These are phyloP conservation scores for Columba guinea DNA, from an alignment of 2,797 vertebrate genomes.

Conservation along the genomic window DNA sequence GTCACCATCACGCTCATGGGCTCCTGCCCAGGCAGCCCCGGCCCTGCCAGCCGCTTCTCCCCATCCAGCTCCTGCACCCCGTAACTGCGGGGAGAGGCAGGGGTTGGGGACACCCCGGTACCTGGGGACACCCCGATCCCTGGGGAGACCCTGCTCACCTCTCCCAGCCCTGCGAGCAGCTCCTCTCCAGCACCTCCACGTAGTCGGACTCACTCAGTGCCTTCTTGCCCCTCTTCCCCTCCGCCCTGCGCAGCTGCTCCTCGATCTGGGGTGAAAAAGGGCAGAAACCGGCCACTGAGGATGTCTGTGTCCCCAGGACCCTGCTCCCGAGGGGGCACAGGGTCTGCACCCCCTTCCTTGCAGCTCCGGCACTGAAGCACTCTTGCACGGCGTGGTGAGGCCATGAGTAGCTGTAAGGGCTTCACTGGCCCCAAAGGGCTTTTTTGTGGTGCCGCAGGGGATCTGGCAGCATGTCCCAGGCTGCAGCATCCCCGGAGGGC, in stretches of 20 bases:
- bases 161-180: conserved; percentile 75
- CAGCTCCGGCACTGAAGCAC: fast-evolving
- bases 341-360: background rate
- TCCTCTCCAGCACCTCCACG: conserved; percentile 71
- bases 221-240: conserved; percentile 55
- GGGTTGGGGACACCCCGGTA: background rate
- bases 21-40: conserved; percentile 50
- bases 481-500: fast-evolving
- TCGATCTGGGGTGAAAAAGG: conserved; percentile 59
- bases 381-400: fast-evolving
- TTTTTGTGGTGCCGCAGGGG: background rate
- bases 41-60: conserved; percentile 67
- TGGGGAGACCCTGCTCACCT: conserved; percentile 42
- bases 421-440: background rate
- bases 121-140: background rate
- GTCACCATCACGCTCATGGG: conserved; percentile 63
- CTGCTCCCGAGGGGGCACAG: background rate
- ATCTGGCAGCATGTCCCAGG: background rate
- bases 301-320: fast-evolving
- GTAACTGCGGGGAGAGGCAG: conserved; percentile 54
- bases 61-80: conserved; percentile 72
- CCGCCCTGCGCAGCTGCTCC: conserved; percentile 65
- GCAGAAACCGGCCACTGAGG: background rate
- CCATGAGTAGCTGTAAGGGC: background rate
- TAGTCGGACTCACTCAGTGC: conserved; percentile 67